A percentile compares a stretch with the other conserved stretches of the same genome.
Evolutionary conservation across 1,140 invertebrate genomes (phyloP).

Genomic region (Megathymus violae): DNA sequence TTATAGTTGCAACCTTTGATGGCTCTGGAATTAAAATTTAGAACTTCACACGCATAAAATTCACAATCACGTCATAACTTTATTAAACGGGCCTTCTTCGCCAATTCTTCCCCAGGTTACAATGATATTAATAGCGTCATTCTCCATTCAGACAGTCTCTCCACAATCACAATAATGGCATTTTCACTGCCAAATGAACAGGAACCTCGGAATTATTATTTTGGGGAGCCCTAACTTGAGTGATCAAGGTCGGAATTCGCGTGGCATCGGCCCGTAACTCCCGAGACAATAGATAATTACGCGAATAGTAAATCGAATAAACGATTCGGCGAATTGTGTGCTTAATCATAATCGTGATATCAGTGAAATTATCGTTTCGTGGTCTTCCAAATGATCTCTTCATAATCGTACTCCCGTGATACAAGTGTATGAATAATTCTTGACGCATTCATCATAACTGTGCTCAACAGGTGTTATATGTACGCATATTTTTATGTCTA

Average conservation of each 20-base stretch:
- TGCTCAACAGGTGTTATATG: neutral
- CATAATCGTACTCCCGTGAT: neutral
- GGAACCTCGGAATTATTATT: constrained; percentile 24
- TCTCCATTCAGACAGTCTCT: constrained; percentile 34
- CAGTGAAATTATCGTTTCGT: constrained; percentile 46
- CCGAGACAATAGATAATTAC: constrained; percentile 56
- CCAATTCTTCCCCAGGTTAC: constrained; percentile 25
- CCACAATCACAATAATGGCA: constrained; percentile 39
- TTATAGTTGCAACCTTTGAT: neutral
- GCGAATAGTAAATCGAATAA: constrained; percentile 53
- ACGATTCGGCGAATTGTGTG: constrained; percentile 46
- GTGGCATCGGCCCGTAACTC: constrained; percentile 23
- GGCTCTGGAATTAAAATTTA: neutral
- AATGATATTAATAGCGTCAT: constrained; percentile 35
- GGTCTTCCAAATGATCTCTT: constrained; percentile 14
- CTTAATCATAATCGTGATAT: constrained; percentile 43
- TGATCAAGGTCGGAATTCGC: constrained; percentile 35
- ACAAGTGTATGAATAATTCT: constrained; percentile 15
- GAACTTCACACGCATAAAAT: neutral
- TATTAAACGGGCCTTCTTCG: constrained; percentile 5
- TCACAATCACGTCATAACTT: constrained; percentile 6
- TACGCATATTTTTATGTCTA: neutral
- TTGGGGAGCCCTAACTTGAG: constrained; percentile 23
- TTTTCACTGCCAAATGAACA: constrained; percentile 44
- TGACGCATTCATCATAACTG: constrained; percentile 9